Percentiles rank a stretch among this genome's conserved stretches.
Evolutionary conservation across 1,140 invertebrate genomes (phyloP).

Genomic region (Hycleus phaleratus): DNA sequence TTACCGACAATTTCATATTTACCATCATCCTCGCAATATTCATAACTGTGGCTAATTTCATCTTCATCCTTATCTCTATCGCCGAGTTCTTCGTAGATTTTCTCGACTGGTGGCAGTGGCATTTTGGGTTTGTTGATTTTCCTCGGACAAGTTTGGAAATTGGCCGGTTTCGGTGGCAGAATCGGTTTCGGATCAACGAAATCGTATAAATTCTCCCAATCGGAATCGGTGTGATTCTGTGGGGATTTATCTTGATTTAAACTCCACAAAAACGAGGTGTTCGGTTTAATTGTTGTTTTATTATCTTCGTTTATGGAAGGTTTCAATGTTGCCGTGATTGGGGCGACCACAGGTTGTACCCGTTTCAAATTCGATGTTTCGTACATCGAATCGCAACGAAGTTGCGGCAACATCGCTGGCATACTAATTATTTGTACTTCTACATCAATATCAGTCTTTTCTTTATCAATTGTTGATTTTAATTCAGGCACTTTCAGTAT

Average conservation of each 20-base stretch:
- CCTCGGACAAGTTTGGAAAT: slow-evolving; percentile 1
- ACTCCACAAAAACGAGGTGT: slow-evolving; percentile 30
- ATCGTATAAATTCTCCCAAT: slow-evolving; percentile 13
- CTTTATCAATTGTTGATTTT: slow-evolving; percentile 4
- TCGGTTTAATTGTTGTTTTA: slow-evolving; percentile 15
- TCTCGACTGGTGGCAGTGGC: slow-evolving; percentile 7
- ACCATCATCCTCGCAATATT: slow-evolving; percentile 11
- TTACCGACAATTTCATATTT: slow-evolving; percentile 22
- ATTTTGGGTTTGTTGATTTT: slow-evolving; percentile 5
- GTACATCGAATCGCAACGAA: slow-evolving; percentile 30
- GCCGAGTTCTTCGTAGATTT: not conserved
- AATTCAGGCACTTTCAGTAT: slow-evolving; percentile 39
- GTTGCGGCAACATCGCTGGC: slow-evolving; percentile 20
- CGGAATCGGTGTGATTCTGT: not conserved
- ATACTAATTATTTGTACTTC: slow-evolving; percentile 28
- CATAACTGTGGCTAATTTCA: slow-evolving; percentile 24
- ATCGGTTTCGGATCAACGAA: slow-evolving; percentile 8
- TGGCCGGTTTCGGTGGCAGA: slow-evolving; percentile 17
- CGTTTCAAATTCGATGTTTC: slow-evolving; percentile 26
- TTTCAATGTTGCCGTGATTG: too few relatives aligned
- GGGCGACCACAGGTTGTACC: not conserved
- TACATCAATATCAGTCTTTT: slow-evolving; percentile 22
- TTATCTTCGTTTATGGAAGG: not conserved
- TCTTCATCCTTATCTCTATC: slow-evolving; percentile 24
- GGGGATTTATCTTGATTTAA: slow-evolving; percentile 15